Base-by-base conservation (phyloP, 2,113 vertebrate genomes). In the Lycaon pictus region DNA sequence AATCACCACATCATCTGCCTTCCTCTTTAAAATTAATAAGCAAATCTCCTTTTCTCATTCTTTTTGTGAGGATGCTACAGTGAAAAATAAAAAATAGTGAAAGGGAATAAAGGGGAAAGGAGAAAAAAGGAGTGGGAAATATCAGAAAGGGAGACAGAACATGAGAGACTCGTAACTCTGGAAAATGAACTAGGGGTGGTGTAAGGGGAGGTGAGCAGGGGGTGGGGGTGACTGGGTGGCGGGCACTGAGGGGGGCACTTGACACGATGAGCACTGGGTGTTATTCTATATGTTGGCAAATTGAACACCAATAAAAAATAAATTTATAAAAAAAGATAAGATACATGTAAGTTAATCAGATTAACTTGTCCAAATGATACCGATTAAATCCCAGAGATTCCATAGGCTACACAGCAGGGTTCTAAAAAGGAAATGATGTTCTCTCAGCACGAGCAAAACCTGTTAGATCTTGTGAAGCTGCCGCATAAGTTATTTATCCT, bases 391-490 rank as follows among this genome's bases (percentile, higher is more conserved):
- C 27, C 11, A 32, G 22, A n/a, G 32, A 53, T 27, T 37, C 7
- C 62, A 9, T 1, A 79, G 76, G 17, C 48, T 82, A 37, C 8
- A 23, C 3, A 53, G 67, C 2, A 9, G 43, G 5, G 27, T 77
- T 58, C n/a, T 56, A 80, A 83, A 53, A 43, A 93, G 29, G 19
- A 96, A 80, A 17, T 15, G 19, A 76, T 22, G 25, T 8, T 63
- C 27, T 77, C 51, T 29, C 15, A 37, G 80, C 20, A 63, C 11
- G 12, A 22, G n/a, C 17, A 80, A 72, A 37, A 20, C 27, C 55
- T 0, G 0, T 23, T 23, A 35, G 35, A 6, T 12, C 35, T 58
- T 25, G 0, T 12, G 17, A 19, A 32, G 20, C 12, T 85, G 5
- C 43, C 5, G 7, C 25, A 3, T n/a, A 22, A 4, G 0, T 69